These are phyloP conservation scores for Drosophila auraria DNA, from an alignment of 1,140 invertebrate genomes.

Conservation along the genomic window DNA sequence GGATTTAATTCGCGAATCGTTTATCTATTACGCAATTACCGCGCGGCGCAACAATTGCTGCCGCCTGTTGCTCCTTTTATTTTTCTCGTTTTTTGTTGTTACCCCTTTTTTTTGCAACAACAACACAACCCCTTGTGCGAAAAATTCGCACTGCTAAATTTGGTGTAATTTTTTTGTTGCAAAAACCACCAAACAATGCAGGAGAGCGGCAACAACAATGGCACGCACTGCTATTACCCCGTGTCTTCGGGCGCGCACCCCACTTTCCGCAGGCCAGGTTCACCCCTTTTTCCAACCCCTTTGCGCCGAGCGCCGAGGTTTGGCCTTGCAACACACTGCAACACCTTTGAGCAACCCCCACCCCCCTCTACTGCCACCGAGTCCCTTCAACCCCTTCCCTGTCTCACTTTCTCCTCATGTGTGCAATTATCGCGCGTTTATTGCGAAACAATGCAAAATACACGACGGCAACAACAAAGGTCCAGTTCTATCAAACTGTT, in stretches of 20 bases:
- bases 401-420: slow-evolving; percentile 18
- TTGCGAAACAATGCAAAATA: slow-evolving; percentile 81
- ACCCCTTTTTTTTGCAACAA: slow-evolving; percentile 10
- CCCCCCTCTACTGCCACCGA: not conserved
- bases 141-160: slow-evolving; percentile 30
- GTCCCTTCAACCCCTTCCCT: not conserved
- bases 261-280: not conserved
- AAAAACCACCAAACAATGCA: slow-evolving; percentile 39
- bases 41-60: slow-evolving; percentile 56
- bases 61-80: slow-evolving; percentile 64
- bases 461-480: slow-evolving; percentile 45
- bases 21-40: slow-evolving; percentile 81
- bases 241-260: slow-evolving; percentile 17
- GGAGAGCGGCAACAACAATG: slow-evolving; percentile 16
- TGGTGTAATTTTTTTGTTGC: slow-evolving; percentile 43
- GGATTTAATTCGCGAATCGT: slow-evolving; percentile 64
- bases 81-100: not conserved
- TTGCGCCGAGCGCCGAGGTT: not conserved
- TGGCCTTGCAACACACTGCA: slow-evolving; percentile 24
- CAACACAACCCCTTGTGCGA: not conserved
- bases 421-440: slow-evolving; percentile 80
- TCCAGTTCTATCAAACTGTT: slow-evolving; percentile 60
- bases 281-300: slow-evolving; percentile 12
- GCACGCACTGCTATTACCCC: slow-evolving; percentile 34
- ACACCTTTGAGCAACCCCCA: slow-evolving; percentile 15